Conservation (phyloP, 2,888 invertebrate genomes). For the Phlogophora meticulosa region DNA sequence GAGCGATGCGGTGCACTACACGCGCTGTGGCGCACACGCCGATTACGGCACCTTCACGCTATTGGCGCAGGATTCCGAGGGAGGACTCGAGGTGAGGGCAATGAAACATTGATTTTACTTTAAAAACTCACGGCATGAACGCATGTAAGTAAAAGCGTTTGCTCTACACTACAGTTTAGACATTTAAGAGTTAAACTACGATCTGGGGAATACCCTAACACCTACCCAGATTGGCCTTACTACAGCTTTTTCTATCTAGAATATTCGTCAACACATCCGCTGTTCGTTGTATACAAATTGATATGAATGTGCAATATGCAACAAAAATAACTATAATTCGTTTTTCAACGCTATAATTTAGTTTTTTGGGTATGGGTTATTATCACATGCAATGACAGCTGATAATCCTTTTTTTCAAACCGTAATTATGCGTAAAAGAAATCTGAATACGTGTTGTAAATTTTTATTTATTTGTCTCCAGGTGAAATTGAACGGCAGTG, state of each 20-base stretch:
- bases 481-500: conserved; percentile 92
- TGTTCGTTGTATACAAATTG: background rate
- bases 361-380: conserved; percentile 15
- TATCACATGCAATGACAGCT: conserved; percentile 2
- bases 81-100: conserved; percentile 92
- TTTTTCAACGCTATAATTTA: conserved; percentile 9
- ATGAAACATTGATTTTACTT: background rate
- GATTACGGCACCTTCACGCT: conserved; percentile 95
- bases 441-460: background rate
- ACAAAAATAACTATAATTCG: conserved; percentile 13
- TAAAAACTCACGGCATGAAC: background rate
- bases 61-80: conserved; percentile 94
- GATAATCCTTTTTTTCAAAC: background rate
- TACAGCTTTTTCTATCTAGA: background rate
- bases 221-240: background rate
- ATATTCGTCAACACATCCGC: background rate
- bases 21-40: conserved; percentile 93
- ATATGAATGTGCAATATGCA: conserved; percentile 12
- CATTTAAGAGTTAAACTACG: too few relatives aligned
- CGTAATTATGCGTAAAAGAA: background rate
- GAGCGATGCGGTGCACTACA: conserved; percentile 82
- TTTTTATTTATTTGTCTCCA: conserved; percentile 66
- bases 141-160: background rate
- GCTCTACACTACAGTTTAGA: background rate
- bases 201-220: background rate